Evolutionary conservation across 2,797 vertebrate species (phyloP), one percentile per base, ranked within the genome.

Genomic region (Gila robusta): DNA sequence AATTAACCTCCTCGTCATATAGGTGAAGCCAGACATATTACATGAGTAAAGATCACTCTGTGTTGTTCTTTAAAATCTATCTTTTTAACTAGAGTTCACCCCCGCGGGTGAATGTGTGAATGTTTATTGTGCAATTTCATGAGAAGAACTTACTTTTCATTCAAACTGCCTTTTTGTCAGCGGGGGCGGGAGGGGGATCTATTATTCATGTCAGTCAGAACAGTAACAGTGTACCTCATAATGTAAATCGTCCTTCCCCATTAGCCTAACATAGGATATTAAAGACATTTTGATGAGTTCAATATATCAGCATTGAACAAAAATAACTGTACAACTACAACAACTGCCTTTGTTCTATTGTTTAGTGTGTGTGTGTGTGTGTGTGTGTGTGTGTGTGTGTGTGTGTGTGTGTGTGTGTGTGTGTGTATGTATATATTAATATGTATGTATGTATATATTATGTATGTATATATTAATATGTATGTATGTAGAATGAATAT

Each of bases 1-100:
- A 93, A 93, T 94, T 88, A 93, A 92, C 88, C 87, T 37, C 19
- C 66, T 84, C 82, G 86, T 91, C 79, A 70, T 71, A 87, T n/a
- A 83, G 89, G 77, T 88, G 88, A 90, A 77, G 72, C 70, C 49
- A 86, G 76, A 85, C 81, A 72, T 86, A 89, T 82, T 88, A 78
- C 70, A 87, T 87, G 88, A 86, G 69, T 66, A 89, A 87, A 88
- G 80, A 88, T 90, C 82, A 86, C 74, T 72, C 54, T 19, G 83
- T 89, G 86, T 90, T 91, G 86, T 83, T 82, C 85, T 88, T 89
- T 84, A 72, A 66, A 81, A 79, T 54, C 52, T 59, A 52, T 78
- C 49, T 87, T 82, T 84, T 85, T 78, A 87, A 71, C 52, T 82
- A 84, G 56, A 81, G 72, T 76, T 86, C 70, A 86, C 39, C 86